Conservation (phyloP, 2,113 vertebrate species). For the Rhinichthys klamathensis region DNA sequence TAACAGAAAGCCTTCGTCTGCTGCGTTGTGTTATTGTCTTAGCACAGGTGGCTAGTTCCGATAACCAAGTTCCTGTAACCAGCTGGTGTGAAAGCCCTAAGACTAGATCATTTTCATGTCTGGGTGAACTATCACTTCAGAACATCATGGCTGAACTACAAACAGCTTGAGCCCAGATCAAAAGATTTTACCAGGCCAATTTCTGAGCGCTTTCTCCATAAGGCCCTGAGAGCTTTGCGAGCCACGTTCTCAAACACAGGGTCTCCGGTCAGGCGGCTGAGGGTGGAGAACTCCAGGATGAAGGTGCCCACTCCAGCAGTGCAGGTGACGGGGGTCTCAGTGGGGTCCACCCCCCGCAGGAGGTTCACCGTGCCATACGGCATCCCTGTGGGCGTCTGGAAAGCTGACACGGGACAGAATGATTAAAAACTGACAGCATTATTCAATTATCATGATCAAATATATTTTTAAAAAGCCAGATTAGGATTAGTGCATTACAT, state of each 20-base stretch:
- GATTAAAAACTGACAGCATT: neutral
- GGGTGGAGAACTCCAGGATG: conserved; percentile 92
- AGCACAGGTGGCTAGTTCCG: too few relatives aligned
- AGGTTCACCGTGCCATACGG: conserved; percentile 97
- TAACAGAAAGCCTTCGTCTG: too few relatives aligned
- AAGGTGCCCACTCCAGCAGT: conserved; percentile 96
- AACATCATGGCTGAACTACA: neutral
- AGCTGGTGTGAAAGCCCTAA: neutral
- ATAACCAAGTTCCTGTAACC: too few relatives aligned
- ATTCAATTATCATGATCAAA: neutral
- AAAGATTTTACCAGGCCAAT: conserved; percentile 89
- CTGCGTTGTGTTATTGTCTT: too few relatives aligned
- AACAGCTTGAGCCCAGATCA: neutral
- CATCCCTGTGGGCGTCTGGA: conserved; percentile 95
- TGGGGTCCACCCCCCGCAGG: conserved; percentile 87
- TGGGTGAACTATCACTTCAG: neutral
- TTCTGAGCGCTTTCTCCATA: conserved; percentile 92
- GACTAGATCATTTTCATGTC: neutral
- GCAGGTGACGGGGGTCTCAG: conserved; percentile 94
- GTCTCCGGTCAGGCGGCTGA: conserved; percentile 94
- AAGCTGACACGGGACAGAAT: conserved; percentile 75
- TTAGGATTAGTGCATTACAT: neutral
- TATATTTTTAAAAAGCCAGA: too few relatives aligned
- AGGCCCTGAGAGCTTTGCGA: conserved; percentile 82
- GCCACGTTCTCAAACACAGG: conserved; percentile 84